phyloP scores from a whole-genome alignment of 2,888 invertebrate genomes.

The Acanthoscelides obtectus region DNA sequence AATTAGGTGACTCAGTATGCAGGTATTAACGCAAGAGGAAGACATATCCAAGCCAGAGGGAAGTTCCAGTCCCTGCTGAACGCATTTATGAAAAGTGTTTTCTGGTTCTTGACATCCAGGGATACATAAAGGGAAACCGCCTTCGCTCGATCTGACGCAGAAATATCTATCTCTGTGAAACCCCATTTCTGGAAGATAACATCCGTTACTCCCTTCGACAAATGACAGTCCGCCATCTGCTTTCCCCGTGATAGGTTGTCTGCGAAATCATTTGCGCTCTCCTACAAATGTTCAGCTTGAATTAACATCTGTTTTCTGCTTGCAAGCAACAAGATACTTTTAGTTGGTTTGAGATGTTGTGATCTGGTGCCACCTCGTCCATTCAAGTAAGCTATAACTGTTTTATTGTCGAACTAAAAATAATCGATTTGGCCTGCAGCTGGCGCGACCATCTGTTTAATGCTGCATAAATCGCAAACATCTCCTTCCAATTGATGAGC shows the following conservation, averaged over 20 bases:
- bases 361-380: constrained; percentile 22
- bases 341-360: too few species aligned
- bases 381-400: constrained; percentile 19
- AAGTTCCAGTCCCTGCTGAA: constrained; percentile 22
- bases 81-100: constrained; percentile 16
- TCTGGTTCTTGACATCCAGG: constrained; percentile 9
- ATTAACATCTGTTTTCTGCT: constrained; percentile 7
- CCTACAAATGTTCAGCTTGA: constrained; percentile 7
- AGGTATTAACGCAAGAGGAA: constrained; percentile 31
- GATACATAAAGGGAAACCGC: constrained; percentile 19
- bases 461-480: constrained; percentile 15
- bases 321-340: too few species aligned
- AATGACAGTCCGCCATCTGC: constrained; percentile 19
- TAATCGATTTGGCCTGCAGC: constrained; percentile 9
- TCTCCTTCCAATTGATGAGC: constrained; percentile 23
- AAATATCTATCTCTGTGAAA: constrained; percentile 18
- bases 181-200: constrained; percentile 22
- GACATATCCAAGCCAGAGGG: constrained; percentile 29
- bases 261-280: constrained; percentile 20
- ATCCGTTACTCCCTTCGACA: constrained; percentile 8
- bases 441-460: neutral
- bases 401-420: constrained; percentile 21
- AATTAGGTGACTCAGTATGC: too few species aligned
- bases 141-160: constrained; percentile 7
- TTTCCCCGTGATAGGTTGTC: constrained; percentile 20